Evolutionary conservation across 2,888 invertebrate genomes (phyloP), one percentile per base, ranked within the genome.

Genomic region (Urechis unicinctus): DNA sequence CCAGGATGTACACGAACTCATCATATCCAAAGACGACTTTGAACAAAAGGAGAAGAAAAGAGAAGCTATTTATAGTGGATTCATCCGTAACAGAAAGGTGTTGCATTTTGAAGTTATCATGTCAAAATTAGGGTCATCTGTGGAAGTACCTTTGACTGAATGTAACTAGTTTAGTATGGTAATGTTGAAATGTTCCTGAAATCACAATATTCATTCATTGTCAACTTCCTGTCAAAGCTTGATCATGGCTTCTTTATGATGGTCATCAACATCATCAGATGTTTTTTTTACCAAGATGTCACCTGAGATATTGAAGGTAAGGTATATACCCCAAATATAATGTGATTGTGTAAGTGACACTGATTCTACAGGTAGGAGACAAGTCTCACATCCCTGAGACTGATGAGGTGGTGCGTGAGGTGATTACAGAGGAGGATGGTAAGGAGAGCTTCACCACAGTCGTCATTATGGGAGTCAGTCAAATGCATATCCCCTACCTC

Each of bases 11-110:
- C 77, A 78, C 61, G 77, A 78, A 52, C 61, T 78, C 56, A 67
- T 63, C n/a, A 76, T 78, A 47, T 74, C 74, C 2, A 73, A 75
- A 58, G 76, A 76, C n/a, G 74, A 76, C 47, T 78, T 78, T 67
- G 74, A 77, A 59, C 65, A 68, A 58, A 72, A 70, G 54, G 77
- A 78, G 54, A 70, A 70, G 55, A 74, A 73, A 51, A 68, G 71
- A 53, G 73, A 76, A 60, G 66, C 72, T 9, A 75, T 78, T 31
- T 78, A 78, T 63, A 74, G 73, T 53, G 75, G 76, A 1, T 72
- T 62, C 56, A 78, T 78, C 48, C 61, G 71, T 28, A 78, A 77
- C 58, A 70, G 77, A 64, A 71, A 76, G 72, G 76, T 76, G 31
- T 48, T 13, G 6, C 41, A 36, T 13, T n/a, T n/a, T n/a, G n/a